phyloP scores from a whole-genome alignment of 2,113 vertebrate species.

The Acanthisitta chloris region DNA sequence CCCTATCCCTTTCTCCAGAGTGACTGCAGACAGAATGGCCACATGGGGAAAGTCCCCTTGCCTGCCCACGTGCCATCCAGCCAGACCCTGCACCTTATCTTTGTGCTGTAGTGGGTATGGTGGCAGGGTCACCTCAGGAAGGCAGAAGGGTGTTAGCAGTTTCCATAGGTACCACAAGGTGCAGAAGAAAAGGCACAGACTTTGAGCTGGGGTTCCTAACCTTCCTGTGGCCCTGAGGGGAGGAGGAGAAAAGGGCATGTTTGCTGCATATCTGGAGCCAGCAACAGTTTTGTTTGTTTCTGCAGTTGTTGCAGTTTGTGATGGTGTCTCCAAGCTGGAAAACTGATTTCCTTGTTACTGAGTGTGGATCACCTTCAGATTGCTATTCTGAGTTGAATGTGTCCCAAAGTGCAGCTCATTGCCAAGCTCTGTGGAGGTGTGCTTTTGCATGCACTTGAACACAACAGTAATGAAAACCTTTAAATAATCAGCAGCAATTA shows the following conservation, averaged over 20 bases:
- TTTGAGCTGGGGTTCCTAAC: not conserved
- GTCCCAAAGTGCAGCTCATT: not conserved
- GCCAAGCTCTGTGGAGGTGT: not conserved
- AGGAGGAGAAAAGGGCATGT: not conserved
- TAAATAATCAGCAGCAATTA: not conserved
- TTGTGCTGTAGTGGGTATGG: not conserved
- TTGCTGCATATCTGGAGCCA: not conserved
- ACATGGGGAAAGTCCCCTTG: not conserved
- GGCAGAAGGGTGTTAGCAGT: not conserved
- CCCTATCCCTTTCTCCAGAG: not conserved
- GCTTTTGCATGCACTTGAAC: not conserved
- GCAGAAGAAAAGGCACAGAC: not conserved
- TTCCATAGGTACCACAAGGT: not conserved
- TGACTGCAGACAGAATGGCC: not conserved
- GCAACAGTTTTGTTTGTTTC: not conserved
- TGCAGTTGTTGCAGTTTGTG: not conserved
- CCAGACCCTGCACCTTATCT: not conserved
- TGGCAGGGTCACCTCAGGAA: not conserved
- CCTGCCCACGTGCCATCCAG: accelerated
- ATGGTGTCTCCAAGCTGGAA: not conserved
- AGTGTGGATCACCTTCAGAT: not conserved
- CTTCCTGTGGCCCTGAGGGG: not conserved
- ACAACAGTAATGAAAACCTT: not conserved
- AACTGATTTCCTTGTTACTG: not conserved
- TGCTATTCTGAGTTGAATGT: not conserved